Evolutionary conservation across 2,113 vertebrate genomes (phyloP), one percentile per base, ranked within the genome.

Genomic region (human (Homo sapiens)): DNA sequence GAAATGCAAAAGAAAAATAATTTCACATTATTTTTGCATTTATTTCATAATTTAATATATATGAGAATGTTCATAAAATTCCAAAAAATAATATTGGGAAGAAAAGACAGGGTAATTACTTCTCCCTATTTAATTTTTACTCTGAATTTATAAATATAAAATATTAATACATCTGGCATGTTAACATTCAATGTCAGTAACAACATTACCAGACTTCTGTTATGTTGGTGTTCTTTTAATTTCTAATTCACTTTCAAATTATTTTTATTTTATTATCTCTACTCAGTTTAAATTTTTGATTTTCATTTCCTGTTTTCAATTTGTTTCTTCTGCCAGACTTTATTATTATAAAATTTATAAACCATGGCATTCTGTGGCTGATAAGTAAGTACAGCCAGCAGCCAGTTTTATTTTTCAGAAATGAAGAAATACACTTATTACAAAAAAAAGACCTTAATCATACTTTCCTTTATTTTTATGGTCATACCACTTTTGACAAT

Each of bases 131-230:
- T 97, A 93, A 75, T 93, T 94, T 97, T 97, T 95, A 32, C 40
- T 81, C 91, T 40, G 88, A 57, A 89, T 91, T 73, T 43, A 73
- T 81, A 94, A 94, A 68, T 96, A 97, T 87, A 95, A 93, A 98
- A 98, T 95, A 90, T 96, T 89, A 98, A 97, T 89, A 89, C 95
- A 50, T 93, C 76, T 97, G 27, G 55, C 70, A 97, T 97, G 96
- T 95, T 98, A 98, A 85, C 14, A 89, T 97, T 96, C 70, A 83
- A 25, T 93, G 96, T 95, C 90, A 97, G 57, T 96, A 92, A 87
- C 48, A 85, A 89, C 14, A 96, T 98, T 95, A 92, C 8, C 4
- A 92, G 59, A 90, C 14, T 93, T 92, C n/a, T 89, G 8, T 61
- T 79, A 89, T 61, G 96, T 83, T 73, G 8, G 2, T 76, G 0